Evolutionary conservation across 2,888 invertebrate genomes (phyloP).

Genomic region (Pasiphila rectangulata): DNA sequence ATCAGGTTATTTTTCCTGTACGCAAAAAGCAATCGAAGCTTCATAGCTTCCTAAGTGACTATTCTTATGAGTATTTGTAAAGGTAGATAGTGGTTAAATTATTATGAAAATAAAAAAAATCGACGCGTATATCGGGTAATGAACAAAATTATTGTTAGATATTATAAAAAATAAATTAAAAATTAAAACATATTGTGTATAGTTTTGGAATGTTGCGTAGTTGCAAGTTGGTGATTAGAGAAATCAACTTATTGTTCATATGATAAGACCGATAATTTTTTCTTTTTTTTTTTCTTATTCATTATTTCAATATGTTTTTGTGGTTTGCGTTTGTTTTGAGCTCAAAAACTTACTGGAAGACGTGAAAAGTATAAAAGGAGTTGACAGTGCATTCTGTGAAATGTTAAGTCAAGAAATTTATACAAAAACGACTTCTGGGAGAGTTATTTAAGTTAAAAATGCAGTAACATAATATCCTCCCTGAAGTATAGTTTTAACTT

Average conservation of each 20-base stretch:
- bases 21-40: conserved; percentile 14
- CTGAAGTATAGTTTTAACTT: too few relatives aligned
- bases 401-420: background rate
- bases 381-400: too few relatives aligned
- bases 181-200: conserved; percentile 13
- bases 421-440: too few relatives aligned
- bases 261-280: too few relatives aligned
- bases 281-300: conserved; percentile 10
- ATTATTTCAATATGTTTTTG: background rate
- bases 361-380: too few relatives aligned
- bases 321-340: background rate
- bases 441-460: too few relatives aligned
- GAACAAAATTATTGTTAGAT: conserved; percentile 35
- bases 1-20: conserved; percentile 6
- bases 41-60: conserved; percentile 34
- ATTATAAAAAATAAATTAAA: conserved; percentile 14
- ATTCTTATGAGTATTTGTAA: conserved; percentile 50
- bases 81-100: conserved; percentile 41
- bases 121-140: conserved; percentile 41
- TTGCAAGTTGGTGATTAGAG: conserved; percentile 12
- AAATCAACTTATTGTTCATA: conserved; percentile 11
- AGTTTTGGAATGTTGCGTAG: conserved; percentile 20
- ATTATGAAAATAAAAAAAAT: conserved; percentile 42
- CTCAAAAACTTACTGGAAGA: conserved; percentile 12
- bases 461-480: too few relatives aligned